These are phyloP conservation scores for Euclidia mi DNA, from an alignment of 2,888 invertebrate species.

Conservation along the genomic window DNA sequence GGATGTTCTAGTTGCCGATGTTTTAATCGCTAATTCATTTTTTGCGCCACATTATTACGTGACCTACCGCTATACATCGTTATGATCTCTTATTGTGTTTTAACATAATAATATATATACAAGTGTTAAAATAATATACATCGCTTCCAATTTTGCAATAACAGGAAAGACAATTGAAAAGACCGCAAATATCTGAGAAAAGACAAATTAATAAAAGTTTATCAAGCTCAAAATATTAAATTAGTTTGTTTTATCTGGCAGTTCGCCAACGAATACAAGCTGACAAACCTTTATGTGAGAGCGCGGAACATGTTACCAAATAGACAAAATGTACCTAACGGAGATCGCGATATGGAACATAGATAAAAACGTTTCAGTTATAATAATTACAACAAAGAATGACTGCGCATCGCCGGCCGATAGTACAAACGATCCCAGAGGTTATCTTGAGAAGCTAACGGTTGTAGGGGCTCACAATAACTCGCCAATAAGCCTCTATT, in stretches of 20 bases:
- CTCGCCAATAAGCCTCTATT: constrained; percentile 27
- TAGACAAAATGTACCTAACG: constrained; percentile 50
- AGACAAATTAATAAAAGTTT: background rate
- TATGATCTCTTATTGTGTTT: no score
- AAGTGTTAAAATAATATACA: no score
- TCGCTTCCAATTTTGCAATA: no score
- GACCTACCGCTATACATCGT: no score
- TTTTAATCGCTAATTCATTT: no score
- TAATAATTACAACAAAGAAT: constrained; percentile 38
- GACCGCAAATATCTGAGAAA: no score
- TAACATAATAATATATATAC: no score
- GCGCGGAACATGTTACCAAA: background rate
- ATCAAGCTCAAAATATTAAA: background rate
- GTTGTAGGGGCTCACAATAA: constrained; percentile 50
- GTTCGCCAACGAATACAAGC: constrained; percentile 38
- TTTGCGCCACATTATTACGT: no score
- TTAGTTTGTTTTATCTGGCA: constrained; percentile 38
- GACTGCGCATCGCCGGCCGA: constrained; percentile 62
- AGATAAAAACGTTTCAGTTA: constrained; percentile 62
- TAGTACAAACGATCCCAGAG: constrained; percentile 52
- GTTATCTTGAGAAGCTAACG: constrained; percentile 66
- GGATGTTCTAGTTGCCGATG: no score
- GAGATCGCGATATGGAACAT: constrained; percentile 63
- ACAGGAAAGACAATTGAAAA: no score
- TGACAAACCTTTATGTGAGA: background rate